Percentiles rank a stretch among this genome's conserved stretches.
Evolutionary conservation across 2,113 vertebrate genomes (phyloP).

Genomic region (Aphyosemion australe): DNA sequence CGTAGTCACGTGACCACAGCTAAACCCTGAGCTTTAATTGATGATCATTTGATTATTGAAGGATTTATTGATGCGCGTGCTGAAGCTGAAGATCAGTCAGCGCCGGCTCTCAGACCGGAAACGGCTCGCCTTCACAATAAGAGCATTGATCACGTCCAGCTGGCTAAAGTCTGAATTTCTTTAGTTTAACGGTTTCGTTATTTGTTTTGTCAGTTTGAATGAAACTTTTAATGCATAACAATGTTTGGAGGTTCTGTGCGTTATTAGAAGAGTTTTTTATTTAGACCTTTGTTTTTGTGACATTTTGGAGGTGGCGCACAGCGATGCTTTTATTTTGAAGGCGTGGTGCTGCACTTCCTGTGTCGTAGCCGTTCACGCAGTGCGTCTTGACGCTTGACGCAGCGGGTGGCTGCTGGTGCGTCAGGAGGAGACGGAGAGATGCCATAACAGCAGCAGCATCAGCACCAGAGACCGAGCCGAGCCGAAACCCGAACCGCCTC

Average conservation of each 20-base stretch:
- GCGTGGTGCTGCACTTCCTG: not conserved
- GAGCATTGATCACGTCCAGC: not conserved
- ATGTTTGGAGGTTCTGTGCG: too few species aligned
- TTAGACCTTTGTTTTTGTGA: too few species aligned
- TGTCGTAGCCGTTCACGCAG: not conserved
- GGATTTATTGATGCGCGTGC: not conserved
- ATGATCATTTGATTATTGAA: not conserved
- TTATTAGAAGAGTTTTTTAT: not conserved
- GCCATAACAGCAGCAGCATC: constrained; percentile 46
- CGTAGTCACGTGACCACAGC: constrained; percentile 9
- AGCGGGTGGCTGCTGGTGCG: constrained; percentile 54
- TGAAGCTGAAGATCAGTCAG: not conserved
- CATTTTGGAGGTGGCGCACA: not conserved
- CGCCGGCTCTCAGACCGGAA: constrained; percentile 11
- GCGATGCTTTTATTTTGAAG: constrained; percentile 45
- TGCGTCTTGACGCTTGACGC: constrained; percentile 55
- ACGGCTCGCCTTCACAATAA: constrained; percentile 40
- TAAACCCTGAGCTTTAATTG: not conserved
- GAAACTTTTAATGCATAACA: too few species aligned
- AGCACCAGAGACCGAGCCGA: not conserved
- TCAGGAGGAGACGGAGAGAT: constrained; percentile 55
- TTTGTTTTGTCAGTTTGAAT: too few species aligned
- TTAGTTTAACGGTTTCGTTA: too few species aligned
- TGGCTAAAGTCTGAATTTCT: too few species aligned
- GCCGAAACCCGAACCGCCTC: constrained; percentile 11